These are phyloP conservation scores for Sceliomorpha sp. DNA, from an alignment of 2,888 invertebrate genomes.

Conservation along the genomic window DNA sequence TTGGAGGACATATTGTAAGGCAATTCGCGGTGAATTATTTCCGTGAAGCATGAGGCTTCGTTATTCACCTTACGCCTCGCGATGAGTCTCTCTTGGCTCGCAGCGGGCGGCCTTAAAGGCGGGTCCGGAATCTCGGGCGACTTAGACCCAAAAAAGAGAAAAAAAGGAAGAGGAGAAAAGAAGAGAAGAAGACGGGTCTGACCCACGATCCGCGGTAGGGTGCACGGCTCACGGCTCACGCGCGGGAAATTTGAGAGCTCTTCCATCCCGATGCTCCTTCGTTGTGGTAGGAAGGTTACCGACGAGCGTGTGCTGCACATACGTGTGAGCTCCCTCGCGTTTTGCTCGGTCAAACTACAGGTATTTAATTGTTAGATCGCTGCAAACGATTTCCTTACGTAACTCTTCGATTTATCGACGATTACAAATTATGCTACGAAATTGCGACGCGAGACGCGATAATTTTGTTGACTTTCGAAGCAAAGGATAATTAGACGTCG, in stretches of 20 bases:
- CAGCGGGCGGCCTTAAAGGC: constrained; percentile 49
- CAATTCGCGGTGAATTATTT: constrained; percentile 54
- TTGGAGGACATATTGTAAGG: constrained; percentile 42
- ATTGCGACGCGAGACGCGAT: not conserved
- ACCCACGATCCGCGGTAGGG: constrained; percentile 31
- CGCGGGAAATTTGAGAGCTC: constrained; percentile 45
- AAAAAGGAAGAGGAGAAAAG: constrained; percentile 11
- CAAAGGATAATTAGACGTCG: no score
- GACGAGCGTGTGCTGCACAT: constrained; percentile 7
- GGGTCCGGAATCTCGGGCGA: constrained; percentile 49
- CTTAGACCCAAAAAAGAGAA: constrained; percentile 32
- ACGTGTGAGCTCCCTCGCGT: constrained; percentile 6
- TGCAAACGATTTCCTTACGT: constrained; percentile 13
- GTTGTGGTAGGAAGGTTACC: constrained; percentile 58
- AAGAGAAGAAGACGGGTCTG: constrained; percentile 13
- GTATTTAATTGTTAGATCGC: constrained; percentile 15
- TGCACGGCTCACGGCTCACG: constrained; percentile 45
- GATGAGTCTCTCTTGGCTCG: constrained; percentile 45
- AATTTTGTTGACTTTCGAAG: no score
- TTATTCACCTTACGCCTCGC: constrained; percentile 40
- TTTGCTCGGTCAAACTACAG: constrained; percentile 1
- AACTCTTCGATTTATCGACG: constrained; percentile 13
- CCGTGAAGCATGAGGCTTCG: constrained; percentile 37
- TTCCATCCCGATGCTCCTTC: constrained; percentile 26
- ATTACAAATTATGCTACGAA: no score